Evolutionary conservation across 2,797 vertebrate species (phyloP), one percentile per base, ranked within the genome.

Genomic region (Glyptemys insculpta): DNA sequence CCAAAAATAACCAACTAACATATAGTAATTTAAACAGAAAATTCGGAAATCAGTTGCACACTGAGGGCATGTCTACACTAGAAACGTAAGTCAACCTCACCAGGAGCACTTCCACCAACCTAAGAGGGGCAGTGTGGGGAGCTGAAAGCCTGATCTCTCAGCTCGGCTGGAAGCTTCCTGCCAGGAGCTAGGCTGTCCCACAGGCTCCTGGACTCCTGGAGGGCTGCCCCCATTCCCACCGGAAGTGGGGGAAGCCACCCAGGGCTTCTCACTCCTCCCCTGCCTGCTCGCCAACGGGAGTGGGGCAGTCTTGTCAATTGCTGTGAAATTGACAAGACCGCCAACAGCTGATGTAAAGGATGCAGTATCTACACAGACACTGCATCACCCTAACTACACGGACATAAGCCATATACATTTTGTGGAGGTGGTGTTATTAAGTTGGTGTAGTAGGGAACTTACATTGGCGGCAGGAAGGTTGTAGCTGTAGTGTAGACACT

Each of bases 1-100:
- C 94, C 95, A 92, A 87, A 97, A 97, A 96, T 94, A 96, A 95
- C 95, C 96, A 98, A 96, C 86, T 94, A 93, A 93, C 96, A 96
- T 96, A 97, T 97, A 97, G 97, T 97, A 97, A 98, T 97, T 95
- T 95, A 97, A 97, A 97, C 95, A 94, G 90, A 91, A 95, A 97
- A 96, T 89, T 37, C 94, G 83, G 89, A 98, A 97, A 96, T 95
- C 87, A 4, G 47, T 92, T 97, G 96, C 91, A 85, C 19, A 62
- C 49, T 49, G 95, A 97, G 53, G 53, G 53, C 53, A 54, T 62
- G 59, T 62, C 59, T 59, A 31, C 29, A 14, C 29, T 59, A 59
- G 57, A 29, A 59, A 31, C 12, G 3, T 59, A 59, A 31, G 29
- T 31, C 12, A 31, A 14, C 11, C 29, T n/a, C 62, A 65, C 62